phyloP scores from a whole-genome alignment of 2,113 vertebrate species.

The Neogale vison region DNA sequence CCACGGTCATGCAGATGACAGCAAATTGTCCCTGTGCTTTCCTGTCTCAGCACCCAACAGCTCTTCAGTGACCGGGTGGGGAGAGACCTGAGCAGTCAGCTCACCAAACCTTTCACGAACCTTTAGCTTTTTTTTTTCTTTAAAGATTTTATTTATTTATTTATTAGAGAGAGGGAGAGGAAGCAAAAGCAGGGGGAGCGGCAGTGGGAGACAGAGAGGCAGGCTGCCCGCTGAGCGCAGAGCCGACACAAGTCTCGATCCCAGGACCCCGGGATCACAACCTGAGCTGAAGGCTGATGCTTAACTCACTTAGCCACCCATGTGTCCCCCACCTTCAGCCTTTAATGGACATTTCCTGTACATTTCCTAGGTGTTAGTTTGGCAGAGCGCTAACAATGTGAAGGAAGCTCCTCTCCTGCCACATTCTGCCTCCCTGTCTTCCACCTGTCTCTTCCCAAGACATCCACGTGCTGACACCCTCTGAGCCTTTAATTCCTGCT shows the following conservation, averaged over 20 bases:
- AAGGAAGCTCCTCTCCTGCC: not conserved
- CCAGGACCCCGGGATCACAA: not conserved
- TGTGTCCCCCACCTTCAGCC: not conserved
- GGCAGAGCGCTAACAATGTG: accelerated
- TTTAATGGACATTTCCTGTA: not conserved
- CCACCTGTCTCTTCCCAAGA: not conserved
- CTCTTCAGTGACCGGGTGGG: not conserved
- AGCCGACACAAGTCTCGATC: not conserved
- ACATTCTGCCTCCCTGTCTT: accelerated
- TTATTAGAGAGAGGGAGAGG: not conserved
- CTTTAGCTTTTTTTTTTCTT: not conserved
- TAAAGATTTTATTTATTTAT: not conserved
- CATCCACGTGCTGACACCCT: not conserved
- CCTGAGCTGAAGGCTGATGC: not conserved
- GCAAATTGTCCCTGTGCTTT: too few species aligned
- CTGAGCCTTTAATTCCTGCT: not conserved
- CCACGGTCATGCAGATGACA: accelerated
- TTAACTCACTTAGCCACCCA: not conserved
- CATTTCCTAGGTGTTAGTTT: not conserved
- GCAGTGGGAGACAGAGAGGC: not conserved
- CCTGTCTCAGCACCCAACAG: not conserved
- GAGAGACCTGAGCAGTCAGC: not conserved
- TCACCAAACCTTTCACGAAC: not conserved
- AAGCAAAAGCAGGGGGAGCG: not conserved
- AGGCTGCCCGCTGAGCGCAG: not conserved